Evolutionary conservation across 2,113 vertebrate species (phyloP).

Genomic region (Vanacampus margaritifer): DNA sequence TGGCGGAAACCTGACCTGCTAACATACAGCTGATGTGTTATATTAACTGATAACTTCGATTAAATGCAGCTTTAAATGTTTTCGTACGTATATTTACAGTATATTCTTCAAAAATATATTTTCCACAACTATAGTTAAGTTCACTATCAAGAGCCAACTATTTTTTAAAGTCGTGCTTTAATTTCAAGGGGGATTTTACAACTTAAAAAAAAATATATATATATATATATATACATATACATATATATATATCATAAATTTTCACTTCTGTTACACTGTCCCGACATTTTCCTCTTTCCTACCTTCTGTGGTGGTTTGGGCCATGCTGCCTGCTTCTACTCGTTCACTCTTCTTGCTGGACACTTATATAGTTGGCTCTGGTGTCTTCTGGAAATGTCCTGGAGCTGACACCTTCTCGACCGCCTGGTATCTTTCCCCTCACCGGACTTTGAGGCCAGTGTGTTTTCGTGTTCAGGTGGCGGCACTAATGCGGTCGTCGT

Average conservation of each 20-base stretch:
- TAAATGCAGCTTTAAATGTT: too few relatives aligned
- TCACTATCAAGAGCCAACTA: too few relatives aligned
- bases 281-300: slow-evolving; percentile 41
- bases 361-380: slow-evolving; percentile 24
- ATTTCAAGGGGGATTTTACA: not conserved
- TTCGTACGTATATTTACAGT: too few relatives aligned
- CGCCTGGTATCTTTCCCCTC: not conserved
- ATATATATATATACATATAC: too few relatives aligned
- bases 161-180: too few relatives aligned
- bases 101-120: too few relatives aligned
- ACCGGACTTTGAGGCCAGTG: slow-evolving; percentile 1
- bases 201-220: not conserved
- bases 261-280: not conserved
- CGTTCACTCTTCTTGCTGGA: slow-evolving; percentile 34
- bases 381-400: slow-evolving; percentile 11
- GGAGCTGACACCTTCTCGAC: not conserved
- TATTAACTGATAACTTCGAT: not conserved
- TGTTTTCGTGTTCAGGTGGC: slow-evolving; percentile 34
- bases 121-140: too few relatives aligned
- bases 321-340: slow-evolving; percentile 51
- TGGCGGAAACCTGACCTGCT: slow-evolving; percentile 12
- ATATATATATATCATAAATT: not conserved
- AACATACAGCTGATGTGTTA: not conserved
- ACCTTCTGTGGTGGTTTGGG: slow-evolving; percentile 64
- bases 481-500: slow-evolving; percentile 23